Conservation (phyloP, 2,888 invertebrate genomes). For the Dryocosmus kuriphilus region DNA sequence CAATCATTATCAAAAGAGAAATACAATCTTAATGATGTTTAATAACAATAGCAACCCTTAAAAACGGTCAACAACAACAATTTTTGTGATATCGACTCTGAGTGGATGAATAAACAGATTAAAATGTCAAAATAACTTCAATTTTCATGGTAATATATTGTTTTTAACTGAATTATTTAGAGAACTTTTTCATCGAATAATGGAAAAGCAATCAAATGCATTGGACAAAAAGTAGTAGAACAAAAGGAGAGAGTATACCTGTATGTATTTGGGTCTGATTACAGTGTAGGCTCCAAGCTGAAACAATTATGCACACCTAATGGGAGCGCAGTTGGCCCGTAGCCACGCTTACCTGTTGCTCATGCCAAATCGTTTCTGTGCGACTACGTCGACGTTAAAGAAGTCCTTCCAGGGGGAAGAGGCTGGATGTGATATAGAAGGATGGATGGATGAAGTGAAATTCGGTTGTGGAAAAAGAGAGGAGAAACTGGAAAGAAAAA, state of each 20-base stretch:
- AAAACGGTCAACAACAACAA: too few species aligned
- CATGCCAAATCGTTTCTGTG: slow-evolving; percentile 54
- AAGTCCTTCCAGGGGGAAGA: slow-evolving; percentile 62
- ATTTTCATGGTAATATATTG: too few species aligned
- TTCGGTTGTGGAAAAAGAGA: neutral
- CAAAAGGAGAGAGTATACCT: neutral
- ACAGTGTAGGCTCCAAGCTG: slow-evolving; percentile 35
- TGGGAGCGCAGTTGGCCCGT: slow-evolving; percentile 66
- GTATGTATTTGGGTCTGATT: neutral
- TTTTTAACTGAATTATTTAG: neutral
- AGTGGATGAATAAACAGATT: too few species aligned
- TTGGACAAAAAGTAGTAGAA: neutral
- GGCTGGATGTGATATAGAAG: slow-evolving; percentile 50
- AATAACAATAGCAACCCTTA: too few species aligned
- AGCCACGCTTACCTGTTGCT: slow-evolving; percentile 73
- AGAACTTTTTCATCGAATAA: neutral
- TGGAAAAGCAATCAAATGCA: neutral
- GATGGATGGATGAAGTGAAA: neutral
- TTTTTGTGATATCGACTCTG: too few species aligned
- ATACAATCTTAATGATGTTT: too few species aligned
- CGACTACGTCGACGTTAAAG: slow-evolving; percentile 63
- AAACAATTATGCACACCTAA: slow-evolving; percentile 67
- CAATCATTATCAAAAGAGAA: too few species aligned
- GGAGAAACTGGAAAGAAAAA: neutral
- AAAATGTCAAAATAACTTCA: too few species aligned